These are phyloP conservation scores for Agonopterix heracliana DNA, from an alignment of 2,888 invertebrate genomes.

Conservation along the genomic window DNA sequence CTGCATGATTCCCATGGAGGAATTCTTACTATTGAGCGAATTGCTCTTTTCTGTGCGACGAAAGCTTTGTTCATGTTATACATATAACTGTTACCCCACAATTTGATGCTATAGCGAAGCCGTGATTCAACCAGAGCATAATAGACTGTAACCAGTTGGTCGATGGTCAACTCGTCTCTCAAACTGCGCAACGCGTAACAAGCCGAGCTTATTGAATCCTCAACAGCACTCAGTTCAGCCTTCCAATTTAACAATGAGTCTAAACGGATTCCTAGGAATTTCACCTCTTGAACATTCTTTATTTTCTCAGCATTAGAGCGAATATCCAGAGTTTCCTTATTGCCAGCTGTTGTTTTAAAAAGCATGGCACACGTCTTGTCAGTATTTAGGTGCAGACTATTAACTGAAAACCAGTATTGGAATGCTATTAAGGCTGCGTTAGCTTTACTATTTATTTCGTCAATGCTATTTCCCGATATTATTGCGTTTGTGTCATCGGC, in stretches of 20 bases:
- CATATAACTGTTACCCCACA: conserved; percentile 8
- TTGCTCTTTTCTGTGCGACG: conserved; percentile 3
- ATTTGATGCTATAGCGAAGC: conserved; percentile 5
- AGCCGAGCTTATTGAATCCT: neutral
- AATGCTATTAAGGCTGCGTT: neutral
- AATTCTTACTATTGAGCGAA: neutral
- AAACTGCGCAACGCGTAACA: conserved; percentile 4
- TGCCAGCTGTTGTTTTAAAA: neutral
- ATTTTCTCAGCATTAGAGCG: neutral
- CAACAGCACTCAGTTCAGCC: no score
- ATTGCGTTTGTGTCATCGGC: conserved; percentile 2
- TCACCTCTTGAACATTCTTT: neutral
- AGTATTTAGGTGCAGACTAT: neutral
- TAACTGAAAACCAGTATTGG: neutral
- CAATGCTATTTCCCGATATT: neutral
- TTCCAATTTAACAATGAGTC: conserved; percentile 4
- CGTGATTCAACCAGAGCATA: conserved; percentile 9
- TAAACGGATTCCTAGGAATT: conserved; percentile 3
- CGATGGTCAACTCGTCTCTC: neutral
- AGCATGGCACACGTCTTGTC: neutral
- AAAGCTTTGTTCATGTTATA: conserved; percentile 5
- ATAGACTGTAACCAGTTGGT: conserved; percentile 1
- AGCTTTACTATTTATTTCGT: neutral
- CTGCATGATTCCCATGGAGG: conserved; percentile 1
- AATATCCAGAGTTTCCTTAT: neutral